phyloP scores from a whole-genome alignment of 2,888 invertebrate genomes.

The Apodemia duryi region DNA sequence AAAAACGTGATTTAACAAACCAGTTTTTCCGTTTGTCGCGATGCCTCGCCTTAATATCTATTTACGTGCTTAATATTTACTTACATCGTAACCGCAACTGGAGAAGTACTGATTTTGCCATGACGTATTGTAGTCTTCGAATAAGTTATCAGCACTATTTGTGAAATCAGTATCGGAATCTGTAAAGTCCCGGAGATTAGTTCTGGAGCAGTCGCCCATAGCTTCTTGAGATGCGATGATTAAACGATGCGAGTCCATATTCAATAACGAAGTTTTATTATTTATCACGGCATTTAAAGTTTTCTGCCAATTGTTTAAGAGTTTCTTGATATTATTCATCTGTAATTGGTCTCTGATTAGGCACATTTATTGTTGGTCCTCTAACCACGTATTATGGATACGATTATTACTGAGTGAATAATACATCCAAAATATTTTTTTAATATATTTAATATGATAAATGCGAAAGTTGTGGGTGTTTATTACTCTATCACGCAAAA shows the following conservation, averaged over 20 bases:
- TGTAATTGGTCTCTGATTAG: slow-evolving; percentile 34
- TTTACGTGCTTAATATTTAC: slow-evolving; percentile 4
- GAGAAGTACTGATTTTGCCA: slow-evolving; percentile 44
- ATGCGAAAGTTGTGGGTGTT: too few relatives aligned
- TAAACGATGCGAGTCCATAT: slow-evolving; percentile 44
- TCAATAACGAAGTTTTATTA: slow-evolving; percentile 47
- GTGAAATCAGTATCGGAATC: slow-evolving; percentile 53
- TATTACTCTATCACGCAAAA: too few relatives aligned
- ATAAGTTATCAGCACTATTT: slow-evolving; percentile 42
- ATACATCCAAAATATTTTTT: too few relatives aligned
- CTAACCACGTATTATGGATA: too few relatives aligned
- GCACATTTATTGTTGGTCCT: too few relatives aligned
- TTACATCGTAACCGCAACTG: slow-evolving; percentile 24
- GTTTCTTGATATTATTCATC: slow-evolving; percentile 59
- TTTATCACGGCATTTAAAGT: slow-evolving; percentile 58
- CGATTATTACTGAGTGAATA: too few relatives aligned
- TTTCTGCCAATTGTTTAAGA: slow-evolving; percentile 65
- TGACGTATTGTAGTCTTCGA: slow-evolving; percentile 49
- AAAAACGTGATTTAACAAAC: too few relatives aligned
- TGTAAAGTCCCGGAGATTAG: slow-evolving; percentile 43
- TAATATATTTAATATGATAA: too few relatives aligned
- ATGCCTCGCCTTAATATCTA: not conserved
- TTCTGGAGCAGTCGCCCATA: slow-evolving; percentile 60
- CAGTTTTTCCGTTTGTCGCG: too few relatives aligned
- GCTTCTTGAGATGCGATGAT: slow-evolving; percentile 58